Conservation (phyloP, 2,888 invertebrate genomes). For the Leptopilina syphax region DNA sequence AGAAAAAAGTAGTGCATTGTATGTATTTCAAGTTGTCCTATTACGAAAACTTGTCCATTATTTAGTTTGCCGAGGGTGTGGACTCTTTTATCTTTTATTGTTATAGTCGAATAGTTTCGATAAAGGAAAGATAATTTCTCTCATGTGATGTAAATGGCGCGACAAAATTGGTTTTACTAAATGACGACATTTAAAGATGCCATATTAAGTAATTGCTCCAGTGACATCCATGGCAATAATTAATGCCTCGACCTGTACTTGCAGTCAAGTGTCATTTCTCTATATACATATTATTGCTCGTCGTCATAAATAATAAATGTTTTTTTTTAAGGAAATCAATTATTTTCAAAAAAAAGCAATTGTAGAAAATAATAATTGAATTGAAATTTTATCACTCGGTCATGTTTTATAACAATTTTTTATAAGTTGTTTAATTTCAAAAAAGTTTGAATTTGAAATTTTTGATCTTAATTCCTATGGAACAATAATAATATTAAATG, state of each 20-base stretch:
- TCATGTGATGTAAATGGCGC: constrained; percentile 13
- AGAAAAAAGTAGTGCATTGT: no score
- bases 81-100: background rate
- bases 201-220: constrained; percentile 52
- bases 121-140: background rate
- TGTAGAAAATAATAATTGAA: no score
- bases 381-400: no score
- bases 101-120: constrained; percentile 4
- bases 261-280: constrained; percentile 46
- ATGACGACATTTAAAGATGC: constrained; percentile 32
- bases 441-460: no score
- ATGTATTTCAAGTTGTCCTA: background rate
- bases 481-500: no score
- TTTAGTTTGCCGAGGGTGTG: constrained; percentile 3
- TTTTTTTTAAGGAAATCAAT: no score
- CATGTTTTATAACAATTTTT: no score
- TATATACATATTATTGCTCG: constrained; percentile 30
- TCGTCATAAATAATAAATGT: constrained; percentile 56
- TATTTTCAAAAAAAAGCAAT: no score
- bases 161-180: constrained; percentile 1
- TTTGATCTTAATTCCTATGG: no score
- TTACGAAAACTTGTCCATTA: constrained; percentile 10
- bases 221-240: constrained; percentile 53
- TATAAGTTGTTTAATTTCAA: no score
- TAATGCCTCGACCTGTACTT: constrained; percentile 50